Conservation (phyloP, 2,113 vertebrate genomes). For the Sitta europaea region DNA sequence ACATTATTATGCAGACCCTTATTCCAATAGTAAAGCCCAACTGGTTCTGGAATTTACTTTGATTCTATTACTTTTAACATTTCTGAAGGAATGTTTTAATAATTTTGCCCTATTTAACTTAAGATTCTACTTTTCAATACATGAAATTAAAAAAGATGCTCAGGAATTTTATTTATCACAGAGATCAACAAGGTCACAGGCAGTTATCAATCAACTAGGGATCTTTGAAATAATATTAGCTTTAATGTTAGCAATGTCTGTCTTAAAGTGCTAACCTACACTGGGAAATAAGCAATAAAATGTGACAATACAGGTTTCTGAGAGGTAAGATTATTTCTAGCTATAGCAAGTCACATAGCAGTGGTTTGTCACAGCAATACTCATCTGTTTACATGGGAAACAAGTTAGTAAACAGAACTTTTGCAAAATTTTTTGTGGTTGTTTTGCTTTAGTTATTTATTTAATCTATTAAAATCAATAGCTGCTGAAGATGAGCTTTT, state of each 20-base stretch:
- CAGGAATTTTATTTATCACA: neutral
- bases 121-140: neutral
- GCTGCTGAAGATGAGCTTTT: neutral
- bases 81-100: neutral
- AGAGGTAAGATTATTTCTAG: neutral
- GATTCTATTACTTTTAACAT: neutral
- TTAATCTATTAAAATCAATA: neutral
- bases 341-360: neutral
- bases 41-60: neutral
- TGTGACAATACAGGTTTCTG: neutral
- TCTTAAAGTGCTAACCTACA: neutral
- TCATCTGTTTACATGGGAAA: neutral
- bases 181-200: neutral
- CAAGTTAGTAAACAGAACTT: neutral
- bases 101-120: neutral
- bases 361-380: neutral
- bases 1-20: neutral
- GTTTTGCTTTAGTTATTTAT: neutral
- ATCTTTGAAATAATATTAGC: neutral
- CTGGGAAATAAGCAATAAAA: neutral
- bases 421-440: neutral
- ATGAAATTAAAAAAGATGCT: neutral
- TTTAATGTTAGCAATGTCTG: neutral
- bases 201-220: neutral
- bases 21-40: neutral